Evolutionary conservation across 2,797 vertebrate species (phyloP).

Genomic region (Liasis olivaceus): DNA sequence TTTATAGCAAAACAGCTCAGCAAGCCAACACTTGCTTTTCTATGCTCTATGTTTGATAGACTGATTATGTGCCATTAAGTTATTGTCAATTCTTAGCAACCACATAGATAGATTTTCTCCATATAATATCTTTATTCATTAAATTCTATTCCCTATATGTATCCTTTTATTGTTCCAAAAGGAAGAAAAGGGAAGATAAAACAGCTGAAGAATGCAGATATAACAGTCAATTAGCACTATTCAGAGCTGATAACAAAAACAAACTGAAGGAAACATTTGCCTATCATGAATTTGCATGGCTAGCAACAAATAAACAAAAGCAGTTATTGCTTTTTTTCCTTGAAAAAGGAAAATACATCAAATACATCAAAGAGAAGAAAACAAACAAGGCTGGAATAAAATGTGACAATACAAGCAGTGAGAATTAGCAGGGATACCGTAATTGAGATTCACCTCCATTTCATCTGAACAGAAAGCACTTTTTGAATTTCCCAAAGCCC

Average conservation of each 20-base stretch:
- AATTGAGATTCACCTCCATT: not conserved
- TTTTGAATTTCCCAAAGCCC: not conserved
- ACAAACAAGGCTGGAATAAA: not conserved
- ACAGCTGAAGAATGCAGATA: not conserved
- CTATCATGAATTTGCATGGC: not conserved
- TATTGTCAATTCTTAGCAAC: not conserved
- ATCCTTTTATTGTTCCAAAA: not conserved
- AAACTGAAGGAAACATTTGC: not conserved
- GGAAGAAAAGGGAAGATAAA: not conserved
- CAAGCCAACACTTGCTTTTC: not conserved
- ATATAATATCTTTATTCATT: not conserved
- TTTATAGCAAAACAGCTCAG: not conserved
- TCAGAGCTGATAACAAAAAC: not conserved
- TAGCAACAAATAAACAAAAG: not conserved
- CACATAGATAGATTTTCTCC: not conserved
- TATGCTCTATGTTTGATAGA: not conserved
- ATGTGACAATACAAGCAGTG: not conserved
- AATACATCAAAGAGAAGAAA: not conserved
- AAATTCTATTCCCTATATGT: not conserved
- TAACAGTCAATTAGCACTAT: not conserved
- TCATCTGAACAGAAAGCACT: not conserved
- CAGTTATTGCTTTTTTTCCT: not conserved
- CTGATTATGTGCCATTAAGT: not conserved
- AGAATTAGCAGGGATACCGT: not conserved
- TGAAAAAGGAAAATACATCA: not conserved